These are phyloP conservation scores for Arrhopalites spinosus DNA, from an alignment of 2,888 invertebrate genomes.

Conservation along the genomic window DNA sequence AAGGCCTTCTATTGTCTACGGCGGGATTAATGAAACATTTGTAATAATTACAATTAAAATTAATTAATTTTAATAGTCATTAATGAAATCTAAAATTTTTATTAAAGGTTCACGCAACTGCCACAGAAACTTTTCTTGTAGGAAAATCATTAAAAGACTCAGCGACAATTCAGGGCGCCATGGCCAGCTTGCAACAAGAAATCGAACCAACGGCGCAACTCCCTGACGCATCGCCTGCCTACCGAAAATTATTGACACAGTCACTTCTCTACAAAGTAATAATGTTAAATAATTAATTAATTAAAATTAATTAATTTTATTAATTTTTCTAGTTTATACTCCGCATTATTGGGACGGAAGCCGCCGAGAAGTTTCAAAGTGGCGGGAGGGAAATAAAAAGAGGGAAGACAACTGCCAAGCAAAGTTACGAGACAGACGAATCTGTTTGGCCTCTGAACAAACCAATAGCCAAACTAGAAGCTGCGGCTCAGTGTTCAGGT, in stretches of 20 bases:
- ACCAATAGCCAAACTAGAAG: constrained; percentile 75
- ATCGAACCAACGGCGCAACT: neutral
- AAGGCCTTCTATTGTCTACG: constrained; percentile 59
- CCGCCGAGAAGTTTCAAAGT: constrained; percentile 58
- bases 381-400: constrained; percentile 68
- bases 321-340: neutral
- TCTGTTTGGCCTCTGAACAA: constrained; percentile 75
- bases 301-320: neutral
- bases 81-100: neutral
- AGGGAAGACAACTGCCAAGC: constrained; percentile 69
- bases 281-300: too few species aligned
- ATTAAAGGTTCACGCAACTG: constrained; percentile 19
- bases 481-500: constrained; percentile 67
- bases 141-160: constrained; percentile 7
- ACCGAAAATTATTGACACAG: neutral
- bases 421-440: constrained; percentile 70
- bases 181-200: neutral
- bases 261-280: neutral
- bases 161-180: neutral
- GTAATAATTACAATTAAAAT: constrained; percentile 37
- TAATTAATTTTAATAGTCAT: too few species aligned
- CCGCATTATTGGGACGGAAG: neutral
- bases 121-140: constrained; percentile 5
- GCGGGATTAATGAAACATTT: constrained; percentile 58
- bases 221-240: neutral